Base-by-base conservation (phyloP, 1,140 invertebrate species). In the Drosophila chauvacae region DNA sequence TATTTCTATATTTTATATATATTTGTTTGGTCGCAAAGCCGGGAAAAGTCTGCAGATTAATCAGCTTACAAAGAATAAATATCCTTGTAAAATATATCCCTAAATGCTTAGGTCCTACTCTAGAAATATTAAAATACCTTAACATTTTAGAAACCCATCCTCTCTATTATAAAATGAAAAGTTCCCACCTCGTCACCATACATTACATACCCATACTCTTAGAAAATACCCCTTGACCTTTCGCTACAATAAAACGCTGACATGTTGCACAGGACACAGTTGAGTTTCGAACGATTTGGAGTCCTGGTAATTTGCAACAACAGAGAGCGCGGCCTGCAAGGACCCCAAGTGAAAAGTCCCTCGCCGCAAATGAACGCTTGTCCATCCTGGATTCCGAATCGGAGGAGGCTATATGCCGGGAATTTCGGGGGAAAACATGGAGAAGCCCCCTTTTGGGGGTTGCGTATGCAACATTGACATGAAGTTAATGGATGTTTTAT, bases 401-500 rank as follows among this genome's bases (percentile, higher is more conserved):
- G 35, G 44, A 63, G 37, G 30, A n/a, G 39, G 39, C 39, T 41
- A 41, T 41, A 41, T 39, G 13, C 37, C 37, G 37, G 37, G 14
- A 18, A 18, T 35, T 39, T 47, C 6, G 33, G 53, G 28, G 13
- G 33, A 41, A 6, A 13, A 45, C 18, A 7, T 14, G n/a, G 10
- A 9, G 41, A 23, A 45, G 6, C 20, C 23, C 23, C 23, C 2
- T 16, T 47, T 30, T 47, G 37, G 47, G 80, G 47, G 64, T 60
- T 82, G 75, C 79, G 76, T 76, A 69, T 81, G 84, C 77, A 81
- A 72, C 84, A 88, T 88, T 88, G 84, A 84, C 84, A 88, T 90
- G 85, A 90, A 88, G 84, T 88, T 88, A 88, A 88, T 88, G 84
- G 84, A 85, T 88, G 85, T 88, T 88, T 88, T 88, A 90, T 88